Base-by-base conservation (phyloP, 2,797 vertebrate species). In the Acrocephalus scirpaceus region DNA sequence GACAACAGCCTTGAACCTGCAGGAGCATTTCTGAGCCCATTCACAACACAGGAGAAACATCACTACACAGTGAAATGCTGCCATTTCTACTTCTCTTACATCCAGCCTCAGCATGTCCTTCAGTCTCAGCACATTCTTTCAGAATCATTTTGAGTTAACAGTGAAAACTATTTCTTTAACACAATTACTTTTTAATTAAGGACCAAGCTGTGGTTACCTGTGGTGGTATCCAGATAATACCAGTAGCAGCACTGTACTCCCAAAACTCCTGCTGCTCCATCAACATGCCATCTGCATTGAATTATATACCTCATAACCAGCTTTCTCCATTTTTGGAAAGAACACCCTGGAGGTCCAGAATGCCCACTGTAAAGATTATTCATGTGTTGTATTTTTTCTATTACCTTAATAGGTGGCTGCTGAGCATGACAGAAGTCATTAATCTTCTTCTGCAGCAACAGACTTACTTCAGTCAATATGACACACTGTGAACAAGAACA, bases 371-470 rank as follows among this genome's bases (percentile, higher is more conserved):
- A 78, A 4, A 10, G 21, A 71, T 82, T 60, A 64, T 16, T 83
- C 5, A 34, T 7, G 22, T 32, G 11, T 10, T 88, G 44, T 22
- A 22, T 32, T 51, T 81, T 88, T 93, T 66, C 32, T 19, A 86
- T 95, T 98, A 99, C 99, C 98, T 99, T 99, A 97, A 99, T 99
- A 57, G 99, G 98, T 62, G 99, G 99, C 29, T 97, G 97, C 34
- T 99, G 99, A 90, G 98, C 97, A 92, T 98, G 99, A 96, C 99
- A 99, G 96, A 99, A 99, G 72, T 98, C 95, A 97, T 99, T 98
- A 70, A 99, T 98, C 97, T 97, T 98, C 98, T 99, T 99, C 97
- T 99, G 99, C 73, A 99, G 95, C 16, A 96, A 96, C 53, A 99
- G 96, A 56, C 97, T 98, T 80, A 98, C 98, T 97, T 99, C 99